These are phyloP conservation scores for Turdus rufiventris DNA, from an alignment of 2,113 vertebrate genomes.

Conservation along the genomic window DNA sequence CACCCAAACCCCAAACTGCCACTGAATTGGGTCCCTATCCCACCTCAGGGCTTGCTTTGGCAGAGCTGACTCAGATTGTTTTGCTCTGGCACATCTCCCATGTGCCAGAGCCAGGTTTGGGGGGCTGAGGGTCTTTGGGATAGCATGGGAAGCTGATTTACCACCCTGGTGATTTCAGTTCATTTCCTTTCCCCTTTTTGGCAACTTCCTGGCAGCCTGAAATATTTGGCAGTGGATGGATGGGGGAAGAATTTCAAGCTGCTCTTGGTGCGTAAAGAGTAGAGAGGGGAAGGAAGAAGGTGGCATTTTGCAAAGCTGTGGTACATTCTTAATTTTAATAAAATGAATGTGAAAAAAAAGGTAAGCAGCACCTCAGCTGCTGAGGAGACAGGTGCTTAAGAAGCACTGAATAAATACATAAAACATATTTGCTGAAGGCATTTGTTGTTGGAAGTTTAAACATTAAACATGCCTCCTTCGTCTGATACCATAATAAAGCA, in stretches of 20 bases:
- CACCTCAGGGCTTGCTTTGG: not conserved
- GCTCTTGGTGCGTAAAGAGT: not conserved
- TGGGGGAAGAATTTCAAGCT: not conserved
- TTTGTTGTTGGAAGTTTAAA: constrained; percentile 56
- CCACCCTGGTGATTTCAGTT: not conserved
- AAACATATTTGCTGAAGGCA: constrained; percentile 55
- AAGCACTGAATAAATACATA: constrained; percentile 34
- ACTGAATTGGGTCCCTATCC: rapidly evolving
- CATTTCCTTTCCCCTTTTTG: not conserved
- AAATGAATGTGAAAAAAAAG: not conserved
- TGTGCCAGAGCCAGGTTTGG: rapidly evolving
- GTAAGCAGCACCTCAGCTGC: constrained; percentile 6
- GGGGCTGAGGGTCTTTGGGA: not conserved
- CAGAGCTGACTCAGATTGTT: not conserved
- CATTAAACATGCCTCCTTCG: constrained; percentile 3
- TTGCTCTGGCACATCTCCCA: not conserved
- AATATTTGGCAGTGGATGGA: not conserved
- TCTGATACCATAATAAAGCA: constrained; percentile 31
- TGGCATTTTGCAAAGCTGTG: not conserved
- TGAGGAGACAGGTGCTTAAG: not conserved
- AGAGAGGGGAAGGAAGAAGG: not conserved
- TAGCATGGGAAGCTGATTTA: not conserved
- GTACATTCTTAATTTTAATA: not conserved
- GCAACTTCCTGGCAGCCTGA: not conserved
- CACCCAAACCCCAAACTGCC: rapidly evolving